These are phyloP conservation scores for Arctopsyche grandis DNA, from an alignment of 1,140 invertebrate species.

Conservation along the genomic window DNA sequence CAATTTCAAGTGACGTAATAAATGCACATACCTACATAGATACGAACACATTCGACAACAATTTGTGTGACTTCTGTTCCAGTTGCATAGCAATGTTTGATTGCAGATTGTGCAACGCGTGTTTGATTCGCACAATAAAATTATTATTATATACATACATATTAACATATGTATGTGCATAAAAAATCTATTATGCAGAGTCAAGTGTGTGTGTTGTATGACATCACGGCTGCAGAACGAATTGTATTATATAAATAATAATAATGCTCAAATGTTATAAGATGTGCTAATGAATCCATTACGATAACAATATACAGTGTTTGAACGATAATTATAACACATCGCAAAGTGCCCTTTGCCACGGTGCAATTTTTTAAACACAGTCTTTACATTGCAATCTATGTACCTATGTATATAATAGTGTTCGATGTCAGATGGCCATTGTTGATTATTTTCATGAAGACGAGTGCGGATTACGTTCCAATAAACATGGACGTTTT, in stretches of 20 bases:
- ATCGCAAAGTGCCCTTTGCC: constrained; percentile 4
- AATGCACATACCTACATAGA: no score
- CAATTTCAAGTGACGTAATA: no score
- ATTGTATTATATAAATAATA: constrained; percentile 17
- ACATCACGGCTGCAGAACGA: constrained; percentile 18
- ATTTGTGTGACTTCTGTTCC: constrained; percentile 42
- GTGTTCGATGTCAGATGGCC: neutral
- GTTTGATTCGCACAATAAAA: neutral
- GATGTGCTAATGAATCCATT: constrained; percentile 40
- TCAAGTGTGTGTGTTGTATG: constrained; percentile 1
- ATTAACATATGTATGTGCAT: neutral
- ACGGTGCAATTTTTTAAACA: neutral
- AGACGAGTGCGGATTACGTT: constrained; percentile 8
- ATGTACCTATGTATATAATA: neutral
- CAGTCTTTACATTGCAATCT: neutral
- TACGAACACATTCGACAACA: neutral
- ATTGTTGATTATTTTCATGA: neutral
- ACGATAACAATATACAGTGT: constrained; percentile 10
- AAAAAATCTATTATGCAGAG: neutral
- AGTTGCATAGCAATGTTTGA: constrained; percentile 20
- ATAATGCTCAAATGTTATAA: neutral
- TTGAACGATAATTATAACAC: neutral
- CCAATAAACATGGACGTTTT: constrained; percentile 48
- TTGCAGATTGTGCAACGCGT: neutral
- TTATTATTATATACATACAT: neutral